Base-by-base conservation (phyloP, 2,888 invertebrate genomes). In the Gryllus longicercus region DNA sequence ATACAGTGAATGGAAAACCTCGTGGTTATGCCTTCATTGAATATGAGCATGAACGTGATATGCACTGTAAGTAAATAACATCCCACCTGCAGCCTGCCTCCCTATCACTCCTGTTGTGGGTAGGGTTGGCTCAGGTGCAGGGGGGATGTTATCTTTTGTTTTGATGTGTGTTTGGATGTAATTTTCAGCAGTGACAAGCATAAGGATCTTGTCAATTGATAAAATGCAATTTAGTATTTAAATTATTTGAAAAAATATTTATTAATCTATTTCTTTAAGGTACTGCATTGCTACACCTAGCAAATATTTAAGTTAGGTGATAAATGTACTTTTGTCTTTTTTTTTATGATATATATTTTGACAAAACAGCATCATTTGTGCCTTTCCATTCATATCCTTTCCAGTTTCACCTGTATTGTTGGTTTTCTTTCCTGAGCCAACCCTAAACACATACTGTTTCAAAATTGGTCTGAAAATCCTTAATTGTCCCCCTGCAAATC, bases 1-100 rank as follows among this genome's bases (percentile, higher is more conserved):
- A 96, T 88, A 94, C 93, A 83, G 91, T 94, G 83, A 93, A 92
- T 86, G 95, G 93, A 84, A 99, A 99, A 89, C 99, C 98, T 14
- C 92, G 99, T 84, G 99, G 99, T 82, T 99, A 99, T 89, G 99
- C 99, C 77, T 99, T 99, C 91, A 98, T 99, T 85, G 99, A 99
- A 88, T 99, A 98, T 89, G 98, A 99, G 88, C 97, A 98, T 88
- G 99, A 99, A 88, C 90, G 98, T 82, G 99, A 99, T 89, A 99
- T 99, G 99, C 99, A 99, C 89, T 96, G 98, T 98, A 91, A 96
- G 97, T 96, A 89, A 82, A 82, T 81, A 76, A 63, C 63, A 63
- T 79, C 49, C 82, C 80, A 80, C 77, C 78, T 78, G 11, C 38
- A 18, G 51, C 25, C 79, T 77, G 4, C 79, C 21, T 50, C 50